Conservation (phyloP, 2,797 vertebrate genomes). For the Myoxocephalus aenaeus region DNA sequence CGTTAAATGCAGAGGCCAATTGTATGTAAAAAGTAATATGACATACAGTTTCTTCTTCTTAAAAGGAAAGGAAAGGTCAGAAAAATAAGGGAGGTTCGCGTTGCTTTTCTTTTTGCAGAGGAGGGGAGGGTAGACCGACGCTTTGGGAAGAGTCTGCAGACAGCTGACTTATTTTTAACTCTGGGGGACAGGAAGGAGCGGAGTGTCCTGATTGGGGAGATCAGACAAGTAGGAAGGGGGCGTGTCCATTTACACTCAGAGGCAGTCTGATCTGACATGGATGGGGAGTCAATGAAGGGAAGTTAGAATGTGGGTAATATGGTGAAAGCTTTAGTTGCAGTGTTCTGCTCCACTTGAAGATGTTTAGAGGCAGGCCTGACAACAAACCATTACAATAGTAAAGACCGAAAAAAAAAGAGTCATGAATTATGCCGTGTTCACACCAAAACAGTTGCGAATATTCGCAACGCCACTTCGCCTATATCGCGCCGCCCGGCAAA, state of each 20-base stretch:
- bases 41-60: too few relatives aligned
- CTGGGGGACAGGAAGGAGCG: not conserved
- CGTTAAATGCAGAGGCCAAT: too few relatives aligned
- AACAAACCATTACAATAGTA: not conserved
- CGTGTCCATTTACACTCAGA: not conserved
- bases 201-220: not conserved
- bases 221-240: not conserved
- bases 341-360: not conserved
- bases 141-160: not conserved
- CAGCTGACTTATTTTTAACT: not conserved
- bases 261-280: not conserved
- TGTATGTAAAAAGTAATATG: too few relatives aligned
- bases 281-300: not conserved
- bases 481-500: too few relatives aligned
- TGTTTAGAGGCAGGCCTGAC: not conserved
- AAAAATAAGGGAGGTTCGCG: not conserved
- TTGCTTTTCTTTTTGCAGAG: not conserved
- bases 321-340: not conserved
- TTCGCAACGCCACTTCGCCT: too few relatives aligned
- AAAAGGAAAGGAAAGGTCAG: not conserved
- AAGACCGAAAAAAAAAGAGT: not conserved
- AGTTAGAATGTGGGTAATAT: not conserved
- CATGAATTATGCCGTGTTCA: too few relatives aligned
- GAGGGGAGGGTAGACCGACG: too few relatives aligned
- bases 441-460: too few relatives aligned